phyloP scores from a whole-genome alignment of 2,113 vertebrate genomes.

The Tragelaphus buxtoni region DNA sequence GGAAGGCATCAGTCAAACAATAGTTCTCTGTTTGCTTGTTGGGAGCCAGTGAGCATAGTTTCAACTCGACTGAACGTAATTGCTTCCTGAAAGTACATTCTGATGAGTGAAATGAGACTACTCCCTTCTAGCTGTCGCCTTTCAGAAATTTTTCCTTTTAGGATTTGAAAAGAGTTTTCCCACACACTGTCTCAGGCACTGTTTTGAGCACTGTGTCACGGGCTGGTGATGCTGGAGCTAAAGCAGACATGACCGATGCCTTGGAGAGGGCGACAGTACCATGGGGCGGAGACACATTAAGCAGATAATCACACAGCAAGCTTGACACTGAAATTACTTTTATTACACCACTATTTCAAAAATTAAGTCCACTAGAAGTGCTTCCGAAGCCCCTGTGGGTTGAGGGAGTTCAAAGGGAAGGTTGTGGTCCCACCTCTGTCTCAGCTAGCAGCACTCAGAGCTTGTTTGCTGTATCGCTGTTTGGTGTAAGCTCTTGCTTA shows the following conservation, averaged over 20 bases:
- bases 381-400: background rate
- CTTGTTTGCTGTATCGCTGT: background rate
- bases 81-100: slow-evolving; percentile 56
- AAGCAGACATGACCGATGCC: background rate
- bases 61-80: slow-evolving; percentile 52
- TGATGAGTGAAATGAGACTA: slow-evolving; percentile 2
- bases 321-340: background rate
- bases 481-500: background rate
- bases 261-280: accelerated
- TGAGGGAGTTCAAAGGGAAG: background rate
- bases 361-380: background rate
- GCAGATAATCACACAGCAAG: background rate
- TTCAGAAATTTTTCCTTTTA: background rate
- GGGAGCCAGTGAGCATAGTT: slow-evolving; percentile 44
- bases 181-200: background rate
- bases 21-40: slow-evolving; percentile 53
- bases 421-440: background rate
- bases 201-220: background rate
- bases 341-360: background rate
- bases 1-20: slow-evolving; percentile 54
- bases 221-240: background rate
- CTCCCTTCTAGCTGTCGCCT: background rate
- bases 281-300: background rate
- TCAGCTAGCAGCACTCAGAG: background rate
- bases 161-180: background rate